phyloP scores from a whole-genome alignment of 2,113 vertebrate species.

The Ariopsis seemanni region DNA sequence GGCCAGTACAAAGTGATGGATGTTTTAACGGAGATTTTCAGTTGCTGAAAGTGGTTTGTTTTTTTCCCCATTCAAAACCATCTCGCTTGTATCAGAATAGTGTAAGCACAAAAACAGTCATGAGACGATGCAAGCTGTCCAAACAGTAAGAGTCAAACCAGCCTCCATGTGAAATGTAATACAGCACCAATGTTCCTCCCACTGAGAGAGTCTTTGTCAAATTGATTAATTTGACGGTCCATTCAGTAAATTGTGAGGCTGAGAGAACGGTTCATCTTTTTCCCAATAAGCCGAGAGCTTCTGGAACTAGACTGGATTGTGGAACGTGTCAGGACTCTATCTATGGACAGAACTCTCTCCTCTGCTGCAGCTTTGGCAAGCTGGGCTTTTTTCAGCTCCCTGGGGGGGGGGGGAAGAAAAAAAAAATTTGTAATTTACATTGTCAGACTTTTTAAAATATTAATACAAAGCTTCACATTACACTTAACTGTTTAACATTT shows the following conservation, averaged over 20 bases:
- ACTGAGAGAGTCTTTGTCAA: not conserved
- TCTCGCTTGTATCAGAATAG: slow-evolving; percentile 60
- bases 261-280: slow-evolving; percentile 96
- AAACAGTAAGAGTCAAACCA: slow-evolving; percentile 24
- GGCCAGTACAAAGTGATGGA: slow-evolving; percentile 8
- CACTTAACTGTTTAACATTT: not conserved
- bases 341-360: slow-evolving; percentile 86
- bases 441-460: not conserved
- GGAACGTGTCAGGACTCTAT: slow-evolving; percentile 88
- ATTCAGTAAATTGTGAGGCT: slow-evolving; percentile 94
- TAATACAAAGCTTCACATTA: not conserved
- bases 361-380: slow-evolving; percentile 90
- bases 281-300: slow-evolving; percentile 87
- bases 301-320: slow-evolving; percentile 81
- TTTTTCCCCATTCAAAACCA: not conserved
- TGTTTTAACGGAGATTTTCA: not conserved
- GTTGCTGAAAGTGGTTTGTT: not conserved
- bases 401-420: slow-evolving; percentile 56
- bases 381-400: slow-evolving; percentile 97
- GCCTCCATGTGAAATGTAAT: slow-evolving; percentile 29
- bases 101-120: slow-evolving; percentile 63
- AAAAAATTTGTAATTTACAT: not conserved
- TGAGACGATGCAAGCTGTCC: slow-evolving; percentile 45
- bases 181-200: slow-evolving; percentile 55
- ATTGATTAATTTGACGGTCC: slow-evolving; percentile 51